Conservation (phyloP, 2,797 vertebrate genomes). For the Urocyon cinereoargenteus region DNA sequence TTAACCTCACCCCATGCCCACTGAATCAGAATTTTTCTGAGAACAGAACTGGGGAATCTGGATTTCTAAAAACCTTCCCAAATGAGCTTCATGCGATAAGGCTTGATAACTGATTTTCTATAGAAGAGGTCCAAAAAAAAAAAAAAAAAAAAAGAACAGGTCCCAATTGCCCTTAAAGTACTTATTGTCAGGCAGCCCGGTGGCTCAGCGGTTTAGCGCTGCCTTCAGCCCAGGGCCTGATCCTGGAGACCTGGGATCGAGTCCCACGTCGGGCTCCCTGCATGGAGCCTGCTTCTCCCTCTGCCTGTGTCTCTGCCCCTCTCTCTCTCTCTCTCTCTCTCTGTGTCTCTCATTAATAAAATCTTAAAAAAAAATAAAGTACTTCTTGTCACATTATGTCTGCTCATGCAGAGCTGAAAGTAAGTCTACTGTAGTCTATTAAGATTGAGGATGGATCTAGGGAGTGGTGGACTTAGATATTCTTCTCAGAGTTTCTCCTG, state of each 20-base stretch:
- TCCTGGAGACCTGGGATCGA: too few relatives aligned
- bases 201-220: too few relatives aligned
- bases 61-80: constrained; percentile 7
- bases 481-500: background rate
- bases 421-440: background rate
- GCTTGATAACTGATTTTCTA: background rate
- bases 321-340: too few relatives aligned
- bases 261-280: too few relatives aligned
- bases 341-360: too few relatives aligned
- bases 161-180: background rate
- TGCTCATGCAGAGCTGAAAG: background rate
- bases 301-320: too few relatives aligned
- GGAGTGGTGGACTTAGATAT: background rate
- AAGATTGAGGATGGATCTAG: background rate
- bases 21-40: background rate
- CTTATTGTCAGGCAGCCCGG: background rate
- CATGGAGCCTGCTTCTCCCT: too few relatives aligned
- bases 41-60: background rate
- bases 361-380: background rate
- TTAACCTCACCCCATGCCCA: background rate
- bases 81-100: background rate
- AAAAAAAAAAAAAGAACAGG: too few relatives aligned
- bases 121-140: background rate
- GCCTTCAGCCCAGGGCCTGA: too few relatives aligned
- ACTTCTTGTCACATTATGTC: background rate